Conservation (phyloP, 92 coral and sea anemone genomes). For the Hydrozoanthus gracilis region DNA sequence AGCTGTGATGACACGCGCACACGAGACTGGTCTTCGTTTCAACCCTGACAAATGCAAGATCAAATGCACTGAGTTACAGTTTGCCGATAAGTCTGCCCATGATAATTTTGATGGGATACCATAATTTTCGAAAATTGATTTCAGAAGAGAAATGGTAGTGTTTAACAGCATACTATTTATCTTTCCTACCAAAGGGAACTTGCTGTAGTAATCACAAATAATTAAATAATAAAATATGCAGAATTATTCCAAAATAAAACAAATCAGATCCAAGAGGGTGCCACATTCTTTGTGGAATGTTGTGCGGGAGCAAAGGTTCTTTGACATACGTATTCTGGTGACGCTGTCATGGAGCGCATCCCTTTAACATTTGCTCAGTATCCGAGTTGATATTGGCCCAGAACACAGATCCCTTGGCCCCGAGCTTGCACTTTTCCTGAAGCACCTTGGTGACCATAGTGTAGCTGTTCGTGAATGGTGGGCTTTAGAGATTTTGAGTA, state of each 20-base stretch:
- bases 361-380: constrained; percentile 59
- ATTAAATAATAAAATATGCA: constrained; percentile 54
- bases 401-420: constrained; percentile 71
- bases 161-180: constrained; percentile 8
- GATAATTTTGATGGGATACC: constrained; percentile 64
- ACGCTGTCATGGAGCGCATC: constrained; percentile 70
- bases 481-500: constrained; percentile 45
- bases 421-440: constrained; percentile 70
- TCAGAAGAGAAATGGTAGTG: constrained; percentile 52
- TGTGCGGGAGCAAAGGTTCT: constrained; percentile 71
- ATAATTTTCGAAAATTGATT: constrained; percentile 72
- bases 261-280: constrained; percentile 54
- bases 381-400: constrained; percentile 64
- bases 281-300: constrained; percentile 58
- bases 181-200: constrained; percentile 63
- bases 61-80: no score
- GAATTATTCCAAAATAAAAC: constrained; percentile 76
- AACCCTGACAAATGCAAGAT: no score
- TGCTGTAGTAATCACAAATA: constrained; percentile 70
- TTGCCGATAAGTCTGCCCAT: no score
- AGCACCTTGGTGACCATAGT: constrained; percentile 59
- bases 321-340: constrained; percentile 74
- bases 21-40: no score
- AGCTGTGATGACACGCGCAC: no score
- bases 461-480: constrained; percentile 52